These are phyloP conservation scores for Loris lydekkerianus DNA, from an alignment of 2,797 vertebrate species.

Conservation along the genomic window DNA sequence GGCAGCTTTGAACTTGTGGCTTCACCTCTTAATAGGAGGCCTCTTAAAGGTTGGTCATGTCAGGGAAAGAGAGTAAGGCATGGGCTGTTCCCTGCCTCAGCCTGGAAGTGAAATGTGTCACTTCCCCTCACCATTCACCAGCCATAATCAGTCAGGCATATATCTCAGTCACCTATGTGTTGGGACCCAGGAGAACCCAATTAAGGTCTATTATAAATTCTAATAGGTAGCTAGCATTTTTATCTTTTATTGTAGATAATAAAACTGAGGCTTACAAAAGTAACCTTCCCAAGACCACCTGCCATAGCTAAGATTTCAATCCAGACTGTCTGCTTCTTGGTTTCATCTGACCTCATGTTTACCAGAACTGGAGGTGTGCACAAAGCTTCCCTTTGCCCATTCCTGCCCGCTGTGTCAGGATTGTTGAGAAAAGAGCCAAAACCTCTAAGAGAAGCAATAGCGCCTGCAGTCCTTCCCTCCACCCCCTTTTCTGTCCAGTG, in stretches of 20 bases:
- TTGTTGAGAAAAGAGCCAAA: background rate
- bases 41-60: background rate
- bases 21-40: background rate
- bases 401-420: background rate
- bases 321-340: background rate
- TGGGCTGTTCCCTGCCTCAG: background rate
- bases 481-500: background rate
- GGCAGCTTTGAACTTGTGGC: background rate
- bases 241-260: background rate
- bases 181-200: background rate
- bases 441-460: background rate
- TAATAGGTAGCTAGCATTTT: background rate
- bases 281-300: background rate
- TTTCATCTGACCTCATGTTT: background rate
- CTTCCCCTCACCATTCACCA: slow-evolving; percentile 1
- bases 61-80: background rate
- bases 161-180: background rate
- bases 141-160: background rate
- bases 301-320: slow-evolving; percentile 33
- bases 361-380: background rate
- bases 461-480: background rate
- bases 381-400: background rate
- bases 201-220: background rate
- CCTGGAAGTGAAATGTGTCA: background rate
- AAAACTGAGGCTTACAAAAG: slow-evolving; percentile 20